phyloP scores from a whole-genome alignment of 2,113 vertebrate species.

The Nanorana parkeri region DNA sequence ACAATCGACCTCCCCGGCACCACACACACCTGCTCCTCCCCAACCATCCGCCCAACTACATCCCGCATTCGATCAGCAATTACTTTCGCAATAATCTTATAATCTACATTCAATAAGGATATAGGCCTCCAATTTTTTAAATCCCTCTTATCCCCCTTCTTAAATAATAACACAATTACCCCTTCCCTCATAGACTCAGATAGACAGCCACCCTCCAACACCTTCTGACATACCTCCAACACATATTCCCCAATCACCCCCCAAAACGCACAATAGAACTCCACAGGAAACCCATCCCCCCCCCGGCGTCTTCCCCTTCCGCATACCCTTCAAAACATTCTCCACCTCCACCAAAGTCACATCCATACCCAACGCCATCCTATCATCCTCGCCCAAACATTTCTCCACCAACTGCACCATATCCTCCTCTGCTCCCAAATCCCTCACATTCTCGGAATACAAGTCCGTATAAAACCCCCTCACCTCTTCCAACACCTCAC shows the following conservation, averaged over 20 bases:
- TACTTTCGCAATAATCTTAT: background rate
- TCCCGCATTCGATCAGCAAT: background rate
- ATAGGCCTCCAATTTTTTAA: too few relatives aligned
- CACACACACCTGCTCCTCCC: background rate
- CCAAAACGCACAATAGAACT: too few relatives aligned
- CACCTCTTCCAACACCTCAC: background rate
- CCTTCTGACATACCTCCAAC: too few relatives aligned
- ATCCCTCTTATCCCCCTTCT: too few relatives aligned
- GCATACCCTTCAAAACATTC: background rate
- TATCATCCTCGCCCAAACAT: background rate
- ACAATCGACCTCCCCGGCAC: background rate
- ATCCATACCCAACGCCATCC: background rate
- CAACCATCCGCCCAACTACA: background rate
- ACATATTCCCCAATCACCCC: too few relatives aligned
- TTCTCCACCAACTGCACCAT: background rate
- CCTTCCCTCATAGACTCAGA: too few relatives aligned
- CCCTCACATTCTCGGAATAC: background rate
- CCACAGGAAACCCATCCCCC: too few relatives aligned
- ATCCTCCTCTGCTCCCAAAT: background rate
- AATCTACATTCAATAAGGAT: background rate
- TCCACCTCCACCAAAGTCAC: background rate
- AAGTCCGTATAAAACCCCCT: background rate
- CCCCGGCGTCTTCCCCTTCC: too few relatives aligned
- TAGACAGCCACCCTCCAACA: too few relatives aligned
- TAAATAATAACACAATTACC: too few relatives aligned